Base-by-base conservation (phyloP, 2,113 vertebrate genomes). In the Podocnemis expansa region DNA sequence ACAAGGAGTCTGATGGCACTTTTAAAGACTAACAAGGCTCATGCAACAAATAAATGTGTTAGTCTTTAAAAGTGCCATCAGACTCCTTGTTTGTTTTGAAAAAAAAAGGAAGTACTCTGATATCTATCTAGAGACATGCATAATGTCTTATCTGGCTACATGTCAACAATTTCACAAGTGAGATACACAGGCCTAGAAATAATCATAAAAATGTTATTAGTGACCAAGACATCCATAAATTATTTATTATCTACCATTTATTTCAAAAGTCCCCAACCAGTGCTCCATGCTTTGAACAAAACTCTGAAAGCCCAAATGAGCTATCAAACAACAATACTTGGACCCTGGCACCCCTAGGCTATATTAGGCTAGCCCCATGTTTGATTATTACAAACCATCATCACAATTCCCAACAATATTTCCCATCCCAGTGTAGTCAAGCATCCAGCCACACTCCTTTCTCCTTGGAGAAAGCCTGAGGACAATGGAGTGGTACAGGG, bases 101-200 rank as follows among this genome's bases (percentile, higher is more conserved):
- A n/a, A n/a, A n/a, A n/a, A n/a, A n/a, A n/a, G n/a, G n/a, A n/a
- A n/a, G 1, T 78, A 51, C 84, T 90, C 86, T 93, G 43, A 22
- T 75, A 91, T 86, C 94, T 96, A 96, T 96, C 1, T 14, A 95
- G 94, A 1, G 21, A 93, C 41, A 96, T 75, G 80, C 67, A 86
- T 95, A 84, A 49, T 38, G 54, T 56, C 80, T 89, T 70, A 94
- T 91, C 84, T 3, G 31, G 86, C 94, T 21, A 0, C 56, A 78
- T 0, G n/a, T 13, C 75, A 94, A 91, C 92, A 76, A 6, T 92
- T 89, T 93, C 93, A 82, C 89, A 38, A 4, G 94, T 90, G 96
- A 93, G 88, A 80, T 0, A 2, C n/a, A 4, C 8, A 8, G 92
- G 81, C 34, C 55, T 87, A 43, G 52, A 75, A 87, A 93, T 29